Base-by-base conservation (phyloP, 2,888 invertebrate genomes). In the Trachelus iudaicus region DNA sequence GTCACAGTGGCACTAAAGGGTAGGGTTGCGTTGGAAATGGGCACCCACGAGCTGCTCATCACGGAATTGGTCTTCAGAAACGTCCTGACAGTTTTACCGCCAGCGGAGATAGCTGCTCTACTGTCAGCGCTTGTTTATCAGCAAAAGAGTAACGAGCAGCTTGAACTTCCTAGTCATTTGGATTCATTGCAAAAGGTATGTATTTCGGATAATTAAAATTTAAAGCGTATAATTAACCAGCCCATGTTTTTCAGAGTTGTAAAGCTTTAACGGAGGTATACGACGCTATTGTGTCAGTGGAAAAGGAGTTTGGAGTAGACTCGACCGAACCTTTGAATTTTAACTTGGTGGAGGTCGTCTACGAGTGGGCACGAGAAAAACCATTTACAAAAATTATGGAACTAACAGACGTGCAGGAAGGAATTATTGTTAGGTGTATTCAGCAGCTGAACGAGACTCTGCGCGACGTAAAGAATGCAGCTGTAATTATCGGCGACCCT, bases 371-470 rank as follows among this genome's bases (percentile, higher is more conserved):
- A 0, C 93, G 95, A 75, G 97, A 97, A 86, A 90, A 98, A 94
- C 96, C 98, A 0, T 99, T 99, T 92, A 95, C 97, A 0, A 96
- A 98, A 88, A 98, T 99, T 80, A 98, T 98, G 95, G 94, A 95
- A 84, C 92, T 98, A 77, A 99, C 98, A 0, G 97, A 98, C 82
- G 96, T 98, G 0, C 99, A 99, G 90, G 99, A 99, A 91, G 99
- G 99, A 1, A 97, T 99, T 81, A 99, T 99, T 85, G 99, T 99
- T 0, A 94, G 99, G 75, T 98, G 98, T 89, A 99, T 99, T 83
- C 99, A 99, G 89, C 96, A 99, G 88, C 92, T 99, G 69, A 97
- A 98, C 89, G 99, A 99, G 93, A 95, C 95, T 0, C 94, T 99
- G 84, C 94, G 95, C 73, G 96, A 99, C 91, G 97, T 99, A 0